Percentiles rank a stretch among this genome's conserved stretches.
Conservation (phyloP, 2,113 vertebrate genomes). For the Dolichallabes microphthalmus region DNA sequence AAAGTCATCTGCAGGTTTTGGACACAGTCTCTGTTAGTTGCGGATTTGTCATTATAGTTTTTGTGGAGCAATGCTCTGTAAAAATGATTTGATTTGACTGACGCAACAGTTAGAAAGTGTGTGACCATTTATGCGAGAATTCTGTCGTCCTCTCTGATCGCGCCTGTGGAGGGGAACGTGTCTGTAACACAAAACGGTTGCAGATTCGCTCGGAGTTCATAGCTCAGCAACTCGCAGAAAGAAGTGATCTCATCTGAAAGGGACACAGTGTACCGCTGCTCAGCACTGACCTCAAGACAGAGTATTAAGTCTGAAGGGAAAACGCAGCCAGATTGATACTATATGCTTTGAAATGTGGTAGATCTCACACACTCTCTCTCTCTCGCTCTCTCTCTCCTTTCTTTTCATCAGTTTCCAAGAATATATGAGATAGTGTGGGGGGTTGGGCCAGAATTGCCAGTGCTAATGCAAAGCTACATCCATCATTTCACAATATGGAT, state of each 20-base stretch:
- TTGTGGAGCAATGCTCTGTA: slow-evolving; percentile 23
- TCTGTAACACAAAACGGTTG: slow-evolving; percentile 60
- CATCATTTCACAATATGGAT: slow-evolving; percentile 51
- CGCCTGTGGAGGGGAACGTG: slow-evolving; percentile 26
- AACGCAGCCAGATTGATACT: slow-evolving; percentile 46
- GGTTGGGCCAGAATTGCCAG: slow-evolving; percentile 35
- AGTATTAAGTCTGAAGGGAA: slow-evolving; percentile 55
- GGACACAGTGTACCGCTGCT: slow-evolving; percentile 59
- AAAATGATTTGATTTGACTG: slow-evolving; percentile 44
- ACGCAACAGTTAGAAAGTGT: slow-evolving; percentile 35
- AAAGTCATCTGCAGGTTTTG: slow-evolving; percentile 38
- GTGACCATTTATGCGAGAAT: slow-evolving; percentile 11
- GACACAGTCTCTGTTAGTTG: slow-evolving; percentile 37
- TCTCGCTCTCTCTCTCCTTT: slow-evolving; percentile 21
- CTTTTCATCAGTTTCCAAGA: slow-evolving; percentile 41
- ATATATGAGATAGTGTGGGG: slow-evolving; percentile 11
- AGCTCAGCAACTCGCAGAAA: slow-evolving; percentile 68
- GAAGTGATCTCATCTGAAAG: slow-evolving; percentile 70
- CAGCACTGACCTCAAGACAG: slow-evolving; percentile 68
- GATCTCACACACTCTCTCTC: slow-evolving; percentile 38
- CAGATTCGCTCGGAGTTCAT: slow-evolving; percentile 71
- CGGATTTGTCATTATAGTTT: slow-evolving; percentile 33
- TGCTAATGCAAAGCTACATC: slow-evolving; percentile 43
- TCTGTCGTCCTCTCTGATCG: slow-evolving; percentile 25
- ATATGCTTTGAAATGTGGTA: slow-evolving; percentile 49